Percentiles rank a stretch among this genome's conserved stretches.
phyloP scores from a whole-genome alignment of 2,888 invertebrate genomes.

The Archaeoteleia sp. region DNA sequence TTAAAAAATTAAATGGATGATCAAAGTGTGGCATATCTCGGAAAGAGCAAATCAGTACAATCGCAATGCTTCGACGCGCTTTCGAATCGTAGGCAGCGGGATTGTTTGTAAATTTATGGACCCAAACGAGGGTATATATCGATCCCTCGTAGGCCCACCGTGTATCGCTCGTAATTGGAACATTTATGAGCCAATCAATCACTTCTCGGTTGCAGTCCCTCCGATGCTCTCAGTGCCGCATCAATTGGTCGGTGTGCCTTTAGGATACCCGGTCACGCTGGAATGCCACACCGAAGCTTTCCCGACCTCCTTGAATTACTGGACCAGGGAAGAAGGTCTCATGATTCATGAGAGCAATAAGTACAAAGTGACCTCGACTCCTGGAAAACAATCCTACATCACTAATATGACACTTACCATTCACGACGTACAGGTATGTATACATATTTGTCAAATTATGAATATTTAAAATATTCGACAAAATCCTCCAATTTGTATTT shows the following conservation, averaged over 20 bases:
- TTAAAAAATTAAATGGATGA: too few species aligned
- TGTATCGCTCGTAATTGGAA: constrained; percentile 66
- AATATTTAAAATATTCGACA: too few species aligned
- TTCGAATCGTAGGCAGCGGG: constrained; percentile 12
- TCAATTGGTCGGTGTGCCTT: constrained; percentile 90
- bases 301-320: constrained; percentile 92
- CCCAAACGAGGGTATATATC: constrained; percentile 53
- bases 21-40: too few species aligned
- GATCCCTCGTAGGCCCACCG: constrained; percentile 55
- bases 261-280: constrained; percentile 87
- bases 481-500: too few species aligned
- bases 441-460: not conserved
- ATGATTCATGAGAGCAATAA: constrained; percentile 92
- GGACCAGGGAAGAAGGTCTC: constrained; percentile 90
- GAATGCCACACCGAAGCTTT: constrained; percentile 94
- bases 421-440: constrained; percentile 78
- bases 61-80: constrained; percentile 17
- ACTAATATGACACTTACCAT: constrained; percentile 92
- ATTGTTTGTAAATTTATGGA: constrained; percentile 58
- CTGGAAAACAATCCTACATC: constrained; percentile 88
- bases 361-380: constrained; percentile 78
- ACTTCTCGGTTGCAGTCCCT: constrained; percentile 81
- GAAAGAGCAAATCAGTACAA: constrained; percentile 23
- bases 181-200: constrained; percentile 69
- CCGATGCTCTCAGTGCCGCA: constrained; percentile 95